phyloP scores from a whole-genome alignment of 1,140 invertebrate species.

The Euwallacea similis region DNA sequence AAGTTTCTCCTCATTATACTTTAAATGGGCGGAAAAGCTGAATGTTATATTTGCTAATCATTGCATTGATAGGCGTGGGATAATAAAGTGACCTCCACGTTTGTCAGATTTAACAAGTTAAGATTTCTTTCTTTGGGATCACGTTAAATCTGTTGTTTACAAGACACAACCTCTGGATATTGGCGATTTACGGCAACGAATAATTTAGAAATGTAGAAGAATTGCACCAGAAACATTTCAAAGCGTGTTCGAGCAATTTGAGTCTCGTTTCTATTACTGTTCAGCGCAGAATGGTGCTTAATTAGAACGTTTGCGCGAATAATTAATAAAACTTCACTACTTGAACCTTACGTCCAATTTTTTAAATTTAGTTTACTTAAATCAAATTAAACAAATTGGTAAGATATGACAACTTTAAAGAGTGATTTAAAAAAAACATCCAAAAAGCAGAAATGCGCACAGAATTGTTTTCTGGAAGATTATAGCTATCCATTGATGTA shows the following conservation, averaged over 20 bases:
- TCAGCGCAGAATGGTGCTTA: too few relatives aligned
- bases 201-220: constrained; percentile 1
- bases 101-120: background rate
- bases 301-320: background rate
- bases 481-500: background rate
- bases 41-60: background rate
- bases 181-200: constrained; percentile 6
- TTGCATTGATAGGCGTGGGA: background rate
- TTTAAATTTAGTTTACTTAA: background rate
- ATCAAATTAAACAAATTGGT: too few relatives aligned
- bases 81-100: background rate
- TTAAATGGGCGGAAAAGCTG: background rate
- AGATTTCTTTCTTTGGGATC: background rate
- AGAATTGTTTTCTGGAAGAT: too few relatives aligned
- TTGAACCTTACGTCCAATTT: background rate
- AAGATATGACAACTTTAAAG: too few relatives aligned
- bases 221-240: constrained; percentile 10
- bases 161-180: background rate
- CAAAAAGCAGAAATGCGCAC: too few relatives aligned
- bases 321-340: background rate
- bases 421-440: too few relatives aligned
- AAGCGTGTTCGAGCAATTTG: constrained; percentile 2
- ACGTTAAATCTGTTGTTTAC: background rate
- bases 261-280: constrained; percentile 4
- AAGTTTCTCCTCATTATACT: background rate